These are phyloP conservation scores for Archaeoteleia sp. DNA, from an alignment of 2,888 invertebrate genomes.

Conservation along the genomic window DNA sequence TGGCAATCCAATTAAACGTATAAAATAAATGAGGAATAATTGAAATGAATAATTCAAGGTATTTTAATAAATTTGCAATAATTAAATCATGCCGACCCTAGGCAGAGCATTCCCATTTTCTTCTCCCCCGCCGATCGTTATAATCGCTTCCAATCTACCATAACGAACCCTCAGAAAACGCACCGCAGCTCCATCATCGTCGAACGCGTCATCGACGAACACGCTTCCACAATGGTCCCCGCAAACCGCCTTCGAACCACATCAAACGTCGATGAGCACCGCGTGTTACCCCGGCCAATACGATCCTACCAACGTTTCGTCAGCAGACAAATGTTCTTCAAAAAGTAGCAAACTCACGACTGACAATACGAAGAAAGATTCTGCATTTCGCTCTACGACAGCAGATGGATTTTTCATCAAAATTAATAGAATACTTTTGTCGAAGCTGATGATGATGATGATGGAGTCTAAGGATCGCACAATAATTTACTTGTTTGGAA, in stretches of 20 bases:
- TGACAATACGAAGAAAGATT: slow-evolving; percentile 51
- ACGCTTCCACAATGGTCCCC: slow-evolving; percentile 3
- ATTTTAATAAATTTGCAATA: slow-evolving; percentile 3
- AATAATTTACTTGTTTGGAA: too few species aligned
- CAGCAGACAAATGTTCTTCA: slow-evolving; percentile 44
- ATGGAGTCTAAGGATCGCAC: too few species aligned
- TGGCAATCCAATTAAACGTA: background rate
- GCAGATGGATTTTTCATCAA: slow-evolving; percentile 52
- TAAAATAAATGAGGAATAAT: background rate
- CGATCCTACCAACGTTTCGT: slow-evolving; percentile 29
- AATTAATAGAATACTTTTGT: slow-evolving; percentile 43
- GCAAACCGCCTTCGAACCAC: slow-evolving; percentile 7
- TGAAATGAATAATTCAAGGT: background rate
- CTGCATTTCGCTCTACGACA: slow-evolving; percentile 44
- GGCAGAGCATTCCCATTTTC: background rate
- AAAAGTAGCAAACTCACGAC: slow-evolving; percentile 50
- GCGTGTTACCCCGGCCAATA: slow-evolving; percentile 20
- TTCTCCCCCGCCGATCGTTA: slow-evolving; percentile 2
- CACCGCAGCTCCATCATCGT: slow-evolving; percentile 4
- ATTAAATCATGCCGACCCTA: slow-evolving; percentile 2
- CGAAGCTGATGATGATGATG: slow-evolving; percentile 45
- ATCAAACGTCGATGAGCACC: background rate
- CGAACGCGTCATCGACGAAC: slow-evolving; percentile 2
- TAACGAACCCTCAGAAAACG: slow-evolving; percentile 3
- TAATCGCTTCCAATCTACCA: slow-evolving; percentile 4